phyloP scores from a whole-genome alignment of 2,797 vertebrate genomes.

The Pseudochaenichthys georgianus region DNA sequence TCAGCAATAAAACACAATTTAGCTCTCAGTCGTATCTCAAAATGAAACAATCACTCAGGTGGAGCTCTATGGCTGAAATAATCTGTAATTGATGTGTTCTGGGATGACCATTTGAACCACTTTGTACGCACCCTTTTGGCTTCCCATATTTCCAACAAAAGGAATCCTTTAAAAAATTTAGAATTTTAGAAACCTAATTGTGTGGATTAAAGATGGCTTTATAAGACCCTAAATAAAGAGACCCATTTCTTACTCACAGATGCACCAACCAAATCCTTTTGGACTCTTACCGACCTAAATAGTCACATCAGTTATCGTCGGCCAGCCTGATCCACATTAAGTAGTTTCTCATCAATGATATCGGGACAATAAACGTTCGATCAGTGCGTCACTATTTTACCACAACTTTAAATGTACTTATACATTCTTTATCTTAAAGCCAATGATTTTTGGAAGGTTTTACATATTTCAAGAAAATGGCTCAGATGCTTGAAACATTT shows the following conservation, averaged over 20 bases:
- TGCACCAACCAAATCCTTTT: neutral
- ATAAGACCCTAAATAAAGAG: neutral
- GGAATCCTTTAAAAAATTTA: neutral
- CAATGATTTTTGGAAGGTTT: neutral
- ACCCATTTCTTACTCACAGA: neutral
- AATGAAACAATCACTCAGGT: slow-evolving; percentile 7
- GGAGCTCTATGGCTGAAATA: neutral
- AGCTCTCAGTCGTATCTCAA: neutral
- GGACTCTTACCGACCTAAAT: neutral
- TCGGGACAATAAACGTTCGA: neutral
- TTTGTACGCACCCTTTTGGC: neutral
- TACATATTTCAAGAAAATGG: neutral
- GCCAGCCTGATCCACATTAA: neutral
- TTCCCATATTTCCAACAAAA: slow-evolving; percentile 1
- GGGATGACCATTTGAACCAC: neutral
- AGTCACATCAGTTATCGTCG: neutral
- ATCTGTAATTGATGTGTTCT: slow-evolving; percentile 13
- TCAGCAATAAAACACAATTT: neutral
- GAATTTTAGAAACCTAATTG: neutral
- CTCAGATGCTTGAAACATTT: neutral
- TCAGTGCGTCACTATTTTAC: neutral
- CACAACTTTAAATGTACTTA: neutral
- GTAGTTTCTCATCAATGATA: neutral
- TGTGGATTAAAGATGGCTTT: neutral
- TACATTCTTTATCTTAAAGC: neutral